Evolutionary conservation across 2,113 vertebrate species (phyloP), one percentile per base, ranked within the genome.

Genomic region (Ranitomeya variabilis): DNA sequence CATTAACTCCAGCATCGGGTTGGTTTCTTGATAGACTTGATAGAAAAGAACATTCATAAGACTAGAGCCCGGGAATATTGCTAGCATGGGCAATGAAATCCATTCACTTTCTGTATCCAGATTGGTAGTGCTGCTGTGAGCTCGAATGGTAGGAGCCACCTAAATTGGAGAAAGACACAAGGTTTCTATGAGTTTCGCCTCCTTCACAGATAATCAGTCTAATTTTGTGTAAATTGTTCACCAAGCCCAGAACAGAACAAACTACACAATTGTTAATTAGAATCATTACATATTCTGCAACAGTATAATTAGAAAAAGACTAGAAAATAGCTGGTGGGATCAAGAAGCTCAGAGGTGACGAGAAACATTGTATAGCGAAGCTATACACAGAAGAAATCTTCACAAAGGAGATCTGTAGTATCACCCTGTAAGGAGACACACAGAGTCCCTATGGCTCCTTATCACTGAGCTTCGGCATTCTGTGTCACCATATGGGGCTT

Each of bases 101-200:
- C 6, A 7, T 52, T 88, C 16, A 88, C 16, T 78, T 83, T 77
- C 59, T 88, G 54, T 82, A 73, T 31, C 57, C 80, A 67, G 80
- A 64, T 19, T 88, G 80, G 52, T 66, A 19, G 9, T 83, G 45
- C 19, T 88, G 87, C n/a, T 23, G 77, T 13, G 52, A 57, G 31
- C 86, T 87, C 12, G 37, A n/a, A 52, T 73, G 19, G 23, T 76
- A 31, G 31, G 80, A 74, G 8, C 87, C 80, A 16, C 67, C 80
- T 88, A 16, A 21, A 74, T n/a, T 16, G 45, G 2, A 21, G 4
- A 76, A 21, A 51, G 12, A 71, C 13, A 69, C 37, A 83, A 15
- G 37, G 37, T 21, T 83, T 83, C 18, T 7, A 5, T 59, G 55
- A 31, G 23, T 81, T 81, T 81, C 4, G 16, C 26, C 37, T 19